phyloP scores from a whole-genome alignment of 2,888 invertebrate genomes.

The Mactromeris polynyma region DNA sequence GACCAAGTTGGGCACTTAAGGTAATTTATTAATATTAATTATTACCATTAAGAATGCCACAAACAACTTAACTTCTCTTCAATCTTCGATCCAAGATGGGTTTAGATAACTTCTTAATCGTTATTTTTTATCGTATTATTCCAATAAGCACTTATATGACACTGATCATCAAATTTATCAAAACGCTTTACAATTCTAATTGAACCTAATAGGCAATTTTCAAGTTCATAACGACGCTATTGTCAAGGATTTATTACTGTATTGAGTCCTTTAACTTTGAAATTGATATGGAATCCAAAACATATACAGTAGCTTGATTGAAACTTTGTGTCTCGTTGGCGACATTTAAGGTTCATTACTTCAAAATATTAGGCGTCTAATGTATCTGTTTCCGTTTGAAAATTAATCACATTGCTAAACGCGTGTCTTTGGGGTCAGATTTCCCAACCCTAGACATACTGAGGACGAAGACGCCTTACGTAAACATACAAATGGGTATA shows the following conservation, averaged over 20 bases:
- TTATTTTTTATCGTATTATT: background rate
- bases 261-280: background rate
- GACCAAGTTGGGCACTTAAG: background rate
- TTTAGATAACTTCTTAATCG: background rate
- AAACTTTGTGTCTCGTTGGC: background rate
- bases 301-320: background rate
- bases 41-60: background rate
- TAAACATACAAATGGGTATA: no score
- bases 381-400: background rate
- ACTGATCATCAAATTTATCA: constrained; percentile 6
- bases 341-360: background rate
- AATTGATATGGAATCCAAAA: background rate
- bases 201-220: background rate
- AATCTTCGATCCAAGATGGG: background rate
- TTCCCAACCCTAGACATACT: no score
- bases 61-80: background rate
- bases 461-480: no score
- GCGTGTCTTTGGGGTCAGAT: background rate
- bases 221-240: background rate
- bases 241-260: background rate
- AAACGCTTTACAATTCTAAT: constrained; percentile 1
- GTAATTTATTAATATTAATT: background rate
- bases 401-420: background rate
- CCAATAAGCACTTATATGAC: background rate
- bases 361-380: background rate